Percentiles rank a stretch among this genome's conserved stretches.
These are phyloP conservation scores for Parotocinclus haroldoi DNA, from an alignment of 2,797 vertebrate genomes.

Conservation along the genomic window DNA sequence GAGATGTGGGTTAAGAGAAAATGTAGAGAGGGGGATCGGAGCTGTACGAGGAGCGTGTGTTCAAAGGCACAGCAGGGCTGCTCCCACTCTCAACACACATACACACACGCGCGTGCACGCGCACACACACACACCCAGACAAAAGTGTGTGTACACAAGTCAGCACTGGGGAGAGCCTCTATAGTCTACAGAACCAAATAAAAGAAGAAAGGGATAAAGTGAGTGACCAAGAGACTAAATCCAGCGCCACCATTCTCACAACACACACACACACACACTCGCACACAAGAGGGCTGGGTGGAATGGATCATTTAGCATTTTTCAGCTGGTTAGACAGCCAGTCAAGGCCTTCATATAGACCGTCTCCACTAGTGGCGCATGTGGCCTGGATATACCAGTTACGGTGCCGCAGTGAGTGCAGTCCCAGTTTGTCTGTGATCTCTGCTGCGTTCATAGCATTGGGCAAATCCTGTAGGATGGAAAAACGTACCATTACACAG, in stretches of 20 bases:
- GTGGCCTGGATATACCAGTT: slow-evolving; percentile 78
- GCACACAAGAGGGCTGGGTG: slow-evolving; percentile 38
- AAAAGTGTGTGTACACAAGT: slow-evolving; percentile 53
- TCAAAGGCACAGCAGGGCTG: slow-evolving; percentile 73
- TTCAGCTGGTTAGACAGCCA: slow-evolving; percentile 75
- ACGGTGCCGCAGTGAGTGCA: slow-evolving; percentile 67
- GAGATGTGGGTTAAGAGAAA: not conserved
- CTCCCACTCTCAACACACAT: slow-evolving; percentile 64
- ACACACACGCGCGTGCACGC: slow-evolving; percentile 38
- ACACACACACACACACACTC: slow-evolving; percentile 45
- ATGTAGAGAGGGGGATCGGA: slow-evolving; percentile 37
- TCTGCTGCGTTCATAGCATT: slow-evolving; percentile 76
- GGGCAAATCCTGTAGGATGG: slow-evolving; percentile 66
- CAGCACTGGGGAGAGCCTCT: slow-evolving; percentile 61
- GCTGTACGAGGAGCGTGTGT: slow-evolving; percentile 53
- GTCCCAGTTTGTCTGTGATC: slow-evolving; percentile 73
- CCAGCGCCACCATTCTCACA: slow-evolving; percentile 54
- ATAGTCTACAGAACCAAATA: slow-evolving; percentile 46
- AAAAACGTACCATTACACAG: not conserved
- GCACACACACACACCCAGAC: slow-evolving; percentile 39
- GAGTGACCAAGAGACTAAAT: slow-evolving; percentile 48
- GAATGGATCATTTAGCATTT: slow-evolving; percentile 69
- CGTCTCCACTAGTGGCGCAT: slow-evolving; percentile 75
- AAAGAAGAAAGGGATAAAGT: slow-evolving; percentile 42
- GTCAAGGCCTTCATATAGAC: slow-evolving; percentile 76